These are phyloP conservation scores for Troides helena DNA, from an alignment of 2,888 invertebrate species.

Conservation along the genomic window DNA sequence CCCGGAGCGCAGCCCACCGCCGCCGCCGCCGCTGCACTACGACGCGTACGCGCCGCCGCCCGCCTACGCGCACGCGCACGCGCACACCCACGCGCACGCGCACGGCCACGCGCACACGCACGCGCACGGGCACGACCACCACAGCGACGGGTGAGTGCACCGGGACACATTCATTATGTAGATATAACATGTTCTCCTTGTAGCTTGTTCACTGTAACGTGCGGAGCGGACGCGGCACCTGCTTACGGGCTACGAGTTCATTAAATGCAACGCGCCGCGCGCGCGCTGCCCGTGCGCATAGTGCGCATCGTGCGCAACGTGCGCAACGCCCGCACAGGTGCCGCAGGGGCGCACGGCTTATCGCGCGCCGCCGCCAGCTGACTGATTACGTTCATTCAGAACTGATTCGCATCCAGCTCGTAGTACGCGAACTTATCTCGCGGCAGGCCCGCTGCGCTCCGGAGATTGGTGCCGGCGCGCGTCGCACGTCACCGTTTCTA, in stretches of 20 bases:
- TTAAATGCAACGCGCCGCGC: no score
- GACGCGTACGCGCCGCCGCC: slow-evolving; percentile 58
- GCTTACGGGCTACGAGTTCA: no score
- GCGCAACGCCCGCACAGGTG: no score
- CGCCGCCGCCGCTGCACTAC: slow-evolving; percentile 49
- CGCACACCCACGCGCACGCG: no score
- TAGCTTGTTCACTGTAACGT: no score
- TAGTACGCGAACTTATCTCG: slow-evolving; percentile 5
- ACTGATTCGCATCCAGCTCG: neutral
- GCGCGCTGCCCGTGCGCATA: no score
- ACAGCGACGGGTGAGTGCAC: slow-evolving; percentile 60
- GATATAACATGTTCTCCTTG: neutral
- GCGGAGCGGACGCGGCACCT: neutral
- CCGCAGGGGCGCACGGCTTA: no score
- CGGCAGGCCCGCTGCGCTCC: neutral
- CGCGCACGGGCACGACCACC: slow-evolving; percentile 48
- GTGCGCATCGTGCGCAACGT: no score
- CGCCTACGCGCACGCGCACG: slow-evolving; percentile 43
- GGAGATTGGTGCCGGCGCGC: neutral
- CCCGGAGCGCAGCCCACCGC: slow-evolving; percentile 36
- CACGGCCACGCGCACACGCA: slow-evolving; percentile 45
- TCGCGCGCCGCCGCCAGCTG: slow-evolving; percentile 4
- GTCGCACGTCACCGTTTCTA: no score
- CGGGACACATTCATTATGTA: neutral
- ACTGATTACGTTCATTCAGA: slow-evolving; percentile 22